phyloP scores from a whole-genome alignment of 2,797 vertebrate species.

The Decapterus maruadsi region DNA sequence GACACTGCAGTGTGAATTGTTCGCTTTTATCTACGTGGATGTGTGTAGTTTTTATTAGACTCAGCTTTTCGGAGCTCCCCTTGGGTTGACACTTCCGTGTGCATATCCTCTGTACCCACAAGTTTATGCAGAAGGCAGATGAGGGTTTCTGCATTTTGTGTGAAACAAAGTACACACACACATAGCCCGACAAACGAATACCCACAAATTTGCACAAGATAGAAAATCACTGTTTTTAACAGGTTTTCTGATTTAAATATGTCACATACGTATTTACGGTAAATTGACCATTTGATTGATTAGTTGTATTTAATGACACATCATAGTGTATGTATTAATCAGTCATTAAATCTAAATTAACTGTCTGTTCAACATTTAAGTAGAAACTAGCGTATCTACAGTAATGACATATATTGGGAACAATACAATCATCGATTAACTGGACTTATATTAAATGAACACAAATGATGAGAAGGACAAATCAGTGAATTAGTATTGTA shows the following conservation, averaged over 20 bases:
- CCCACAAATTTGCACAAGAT: neutral
- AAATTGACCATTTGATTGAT: neutral
- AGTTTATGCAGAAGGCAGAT: constrained; percentile 40
- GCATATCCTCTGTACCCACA: constrained; percentile 40
- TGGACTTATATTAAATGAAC: neutral
- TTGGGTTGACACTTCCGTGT: constrained; percentile 47
- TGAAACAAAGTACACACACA: constrained; percentile 17
- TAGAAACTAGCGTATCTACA: neutral
- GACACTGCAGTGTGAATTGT: constrained; percentile 10
- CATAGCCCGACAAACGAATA: neutral
- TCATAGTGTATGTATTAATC: neutral
- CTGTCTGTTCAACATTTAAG: neutral
- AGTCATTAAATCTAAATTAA: neutral
- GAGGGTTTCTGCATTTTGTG: constrained; percentile 25
- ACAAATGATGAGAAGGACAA: neutral
- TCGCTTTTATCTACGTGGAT: constrained; percentile 44
- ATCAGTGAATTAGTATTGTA: neutral
- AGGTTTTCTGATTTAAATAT: neutral
- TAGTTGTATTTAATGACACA: neutral
- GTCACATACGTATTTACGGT: neutral
- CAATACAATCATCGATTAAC: neutral
- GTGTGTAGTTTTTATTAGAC: constrained; percentile 41
- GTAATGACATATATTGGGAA: neutral
- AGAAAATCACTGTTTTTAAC: neutral
- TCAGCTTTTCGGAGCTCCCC: constrained; percentile 55